phyloP scores from a whole-genome alignment of 2,797 vertebrate species.

The Anas georgica region DNA sequence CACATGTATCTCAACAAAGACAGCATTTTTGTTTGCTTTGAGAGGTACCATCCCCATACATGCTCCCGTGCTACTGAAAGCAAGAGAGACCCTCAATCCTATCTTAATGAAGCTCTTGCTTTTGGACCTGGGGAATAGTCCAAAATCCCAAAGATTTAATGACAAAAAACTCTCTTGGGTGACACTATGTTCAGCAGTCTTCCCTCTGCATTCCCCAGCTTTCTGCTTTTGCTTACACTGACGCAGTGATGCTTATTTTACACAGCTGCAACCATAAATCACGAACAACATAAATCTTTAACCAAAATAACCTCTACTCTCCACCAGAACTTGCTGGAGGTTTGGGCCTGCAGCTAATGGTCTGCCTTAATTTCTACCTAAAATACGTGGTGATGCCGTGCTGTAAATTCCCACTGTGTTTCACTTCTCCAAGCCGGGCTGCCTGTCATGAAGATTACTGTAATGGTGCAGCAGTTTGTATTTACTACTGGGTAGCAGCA shows the following conservation, averaged over 20 bases:
- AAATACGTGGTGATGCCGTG: not conserved
- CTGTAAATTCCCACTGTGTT: not conserved
- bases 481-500: constrained; percentile 1
- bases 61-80: not conserved
- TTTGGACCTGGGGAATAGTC: not conserved
- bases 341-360: not conserved
- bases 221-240: not conserved
- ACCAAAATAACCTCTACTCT: not conserved
- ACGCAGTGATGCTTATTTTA: not conserved
- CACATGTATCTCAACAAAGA: not conserved
- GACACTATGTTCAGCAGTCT: not conserved
- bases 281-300: not conserved
- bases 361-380: not conserved
- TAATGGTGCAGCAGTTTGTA: not conserved
- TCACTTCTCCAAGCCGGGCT: not conserved
- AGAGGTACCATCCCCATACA: not conserved
- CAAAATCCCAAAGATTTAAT: not conserved
- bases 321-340: not conserved
- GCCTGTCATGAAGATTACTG: not conserved
- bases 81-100: not conserved
- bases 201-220: not conserved
- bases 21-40: not conserved
- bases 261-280: not conserved
- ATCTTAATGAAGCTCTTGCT: not conserved
- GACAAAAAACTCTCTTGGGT: not conserved